These are phyloP conservation scores for Vulpes lagopus DNA, from an alignment of 2,113 vertebrate genomes.

Conservation along the genomic window DNA sequence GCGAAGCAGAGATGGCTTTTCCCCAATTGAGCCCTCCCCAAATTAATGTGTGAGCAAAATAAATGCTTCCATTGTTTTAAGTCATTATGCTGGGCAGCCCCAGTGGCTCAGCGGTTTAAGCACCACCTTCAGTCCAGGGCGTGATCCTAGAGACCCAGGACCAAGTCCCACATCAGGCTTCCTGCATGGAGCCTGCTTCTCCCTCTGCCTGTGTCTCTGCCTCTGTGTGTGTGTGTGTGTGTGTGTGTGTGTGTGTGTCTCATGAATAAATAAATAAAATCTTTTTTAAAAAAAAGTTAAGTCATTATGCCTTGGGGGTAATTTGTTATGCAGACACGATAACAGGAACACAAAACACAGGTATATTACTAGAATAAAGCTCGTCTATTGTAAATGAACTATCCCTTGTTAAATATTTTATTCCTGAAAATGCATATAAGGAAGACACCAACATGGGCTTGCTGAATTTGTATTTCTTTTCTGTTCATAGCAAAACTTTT, in stretches of 20 bases:
- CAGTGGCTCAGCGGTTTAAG: no score
- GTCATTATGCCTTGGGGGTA: neutral
- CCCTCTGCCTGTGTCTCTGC: no score
- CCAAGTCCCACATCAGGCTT: no score
- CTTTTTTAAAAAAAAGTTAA: neutral
- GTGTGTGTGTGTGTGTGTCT: no score
- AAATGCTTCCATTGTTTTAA: neutral
- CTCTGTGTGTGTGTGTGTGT: no score
- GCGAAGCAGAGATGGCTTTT: neutral
- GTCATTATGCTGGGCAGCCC: neutral
- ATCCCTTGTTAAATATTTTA: neutral
- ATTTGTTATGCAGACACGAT: neutral
- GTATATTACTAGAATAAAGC: neutral
- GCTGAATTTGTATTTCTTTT: constrained; percentile 7
- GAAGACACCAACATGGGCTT: neutral
- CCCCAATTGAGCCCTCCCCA: neutral
- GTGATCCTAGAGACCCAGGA: no score
- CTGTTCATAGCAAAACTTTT: neutral
- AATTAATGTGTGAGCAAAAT: neutral
- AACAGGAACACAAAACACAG: constrained; percentile 35
- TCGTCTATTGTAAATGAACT: neutral
- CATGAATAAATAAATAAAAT: no score
- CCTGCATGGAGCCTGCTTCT: no score
- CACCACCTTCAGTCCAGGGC: no score
- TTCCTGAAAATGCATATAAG: constrained; percentile 31